Evolutionary conservation across 2,797 vertebrate species (phyloP).

Genomic region (Antennarius maculatus): DNA sequence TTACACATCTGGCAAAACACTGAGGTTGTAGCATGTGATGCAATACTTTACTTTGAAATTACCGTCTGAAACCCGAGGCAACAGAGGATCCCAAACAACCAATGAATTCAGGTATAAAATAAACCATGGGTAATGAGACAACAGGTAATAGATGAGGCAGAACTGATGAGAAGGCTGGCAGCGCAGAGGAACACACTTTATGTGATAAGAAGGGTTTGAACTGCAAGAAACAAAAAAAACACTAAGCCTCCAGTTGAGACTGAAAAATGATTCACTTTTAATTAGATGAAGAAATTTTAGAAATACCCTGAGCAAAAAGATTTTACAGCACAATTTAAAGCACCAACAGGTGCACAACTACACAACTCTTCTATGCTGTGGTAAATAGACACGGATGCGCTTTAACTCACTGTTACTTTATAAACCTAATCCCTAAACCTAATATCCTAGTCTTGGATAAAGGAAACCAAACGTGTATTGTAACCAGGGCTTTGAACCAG

Average conservation of each 20-base stretch:
- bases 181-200: neutral
- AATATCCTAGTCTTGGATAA: neutral
- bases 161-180: conserved; percentile 27
- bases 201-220: conserved; percentile 1
- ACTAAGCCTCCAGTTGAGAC: neutral
- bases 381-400: too few relatives aligned
- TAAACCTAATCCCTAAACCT: too few relatives aligned
- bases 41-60: conserved; percentile 20
- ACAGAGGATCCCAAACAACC: conserved; percentile 14
- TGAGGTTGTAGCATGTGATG: neutral
- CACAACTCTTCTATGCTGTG: neutral
- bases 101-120: conserved; percentile 40
- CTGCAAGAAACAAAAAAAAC: neutral
- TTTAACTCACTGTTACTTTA: too few relatives aligned
- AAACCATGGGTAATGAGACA: conserved; percentile 28
- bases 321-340: conserved; percentile 3
- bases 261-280: neutral
- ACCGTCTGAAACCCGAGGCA: conserved; percentile 21
- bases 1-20: conserved; percentile 9
- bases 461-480: neutral
- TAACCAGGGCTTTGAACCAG: too few relatives aligned
- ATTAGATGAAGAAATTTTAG: too few relatives aligned
- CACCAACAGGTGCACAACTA: neutral
- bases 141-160: conserved; percentile 26
- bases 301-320: neutral